A percentile compares a stretch with the other conserved stretches of the same genome.
phyloP scores from a whole-genome alignment of 2,888 invertebrate genomes.

The Ischnus inquisitorius region DNA sequence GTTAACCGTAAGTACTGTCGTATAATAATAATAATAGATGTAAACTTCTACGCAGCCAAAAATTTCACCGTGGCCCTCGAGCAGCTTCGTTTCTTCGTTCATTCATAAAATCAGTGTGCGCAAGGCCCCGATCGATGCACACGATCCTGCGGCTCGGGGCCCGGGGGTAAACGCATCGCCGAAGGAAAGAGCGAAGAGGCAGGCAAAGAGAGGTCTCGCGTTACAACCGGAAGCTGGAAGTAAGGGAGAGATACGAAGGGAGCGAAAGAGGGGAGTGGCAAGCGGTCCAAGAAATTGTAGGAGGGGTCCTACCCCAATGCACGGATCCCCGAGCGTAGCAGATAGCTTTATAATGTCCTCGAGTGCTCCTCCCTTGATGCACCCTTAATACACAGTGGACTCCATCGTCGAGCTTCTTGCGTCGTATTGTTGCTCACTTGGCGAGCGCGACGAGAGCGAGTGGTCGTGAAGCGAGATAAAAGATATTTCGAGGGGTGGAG shows the following conservation, averaged over 20 bases:
- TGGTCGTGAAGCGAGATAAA: constrained; percentile 36
- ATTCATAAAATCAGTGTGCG: constrained; percentile 59
- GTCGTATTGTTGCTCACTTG: constrained; percentile 83
- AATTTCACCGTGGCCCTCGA: no score
- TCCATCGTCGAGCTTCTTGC: constrained; percentile 54
- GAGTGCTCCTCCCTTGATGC: constrained; percentile 82
- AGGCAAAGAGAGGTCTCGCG: constrained; percentile 76
- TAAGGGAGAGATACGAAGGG: constrained; percentile 74
- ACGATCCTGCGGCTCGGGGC: constrained; percentile 51
- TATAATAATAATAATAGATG: neutral
- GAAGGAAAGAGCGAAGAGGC: constrained; percentile 40
- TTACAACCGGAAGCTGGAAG: constrained; percentile 84
- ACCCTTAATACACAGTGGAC: constrained; percentile 78
- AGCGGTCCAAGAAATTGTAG: constrained; percentile 54
- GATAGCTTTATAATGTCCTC: constrained; percentile 79
- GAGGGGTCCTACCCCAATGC: constrained; percentile 78
- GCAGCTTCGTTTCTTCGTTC: constrained; percentile 24
- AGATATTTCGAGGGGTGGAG: constrained; percentile 39
- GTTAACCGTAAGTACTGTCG: no score
- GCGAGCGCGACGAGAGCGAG: constrained; percentile 42
- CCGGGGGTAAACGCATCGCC: constrained; percentile 19
- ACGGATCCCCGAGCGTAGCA: constrained; percentile 45
- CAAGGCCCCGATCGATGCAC: constrained; percentile 42
- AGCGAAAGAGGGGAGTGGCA: constrained; percentile 68
- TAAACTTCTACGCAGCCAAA: neutral